phyloP scores from a whole-genome alignment of 2,113 vertebrate species.

The Piaya cayana region DNA sequence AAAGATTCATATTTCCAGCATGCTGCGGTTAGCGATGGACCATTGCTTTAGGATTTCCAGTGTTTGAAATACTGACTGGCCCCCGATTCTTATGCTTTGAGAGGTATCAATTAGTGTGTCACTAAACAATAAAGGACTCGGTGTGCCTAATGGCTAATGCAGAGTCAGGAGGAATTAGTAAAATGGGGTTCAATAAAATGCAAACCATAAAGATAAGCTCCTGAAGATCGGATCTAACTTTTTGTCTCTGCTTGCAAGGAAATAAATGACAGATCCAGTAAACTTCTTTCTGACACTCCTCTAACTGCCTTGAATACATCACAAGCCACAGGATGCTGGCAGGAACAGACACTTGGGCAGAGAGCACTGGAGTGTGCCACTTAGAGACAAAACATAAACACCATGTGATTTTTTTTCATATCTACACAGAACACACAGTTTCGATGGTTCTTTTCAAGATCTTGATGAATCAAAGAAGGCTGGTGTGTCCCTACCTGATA shows the following conservation, averaged over 20 bases:
- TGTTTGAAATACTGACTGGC: background rate
- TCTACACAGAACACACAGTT: background rate
- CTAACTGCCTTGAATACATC: background rate
- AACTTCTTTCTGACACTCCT: background rate
- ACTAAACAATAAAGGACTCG: conserved; percentile 62
- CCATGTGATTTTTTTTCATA: background rate
- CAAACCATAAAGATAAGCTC: conserved; percentile 78
- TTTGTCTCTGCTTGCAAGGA: conserved; percentile 37
- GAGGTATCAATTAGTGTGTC: conserved; percentile 62
- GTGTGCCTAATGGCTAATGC: conserved; percentile 67
- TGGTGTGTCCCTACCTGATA: background rate
- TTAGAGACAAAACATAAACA: background rate
- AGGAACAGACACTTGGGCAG: background rate
- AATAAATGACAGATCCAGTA: conserved; percentile 15
- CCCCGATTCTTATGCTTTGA: background rate
- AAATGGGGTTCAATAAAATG: conserved; percentile 70
- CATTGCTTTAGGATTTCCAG: conserved; percentile 14
- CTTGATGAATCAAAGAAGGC: background rate
- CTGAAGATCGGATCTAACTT: conserved; percentile 64
- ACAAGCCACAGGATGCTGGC: no score
- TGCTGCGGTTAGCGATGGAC: background rate
- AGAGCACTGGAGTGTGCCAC: background rate
- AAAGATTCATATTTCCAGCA: background rate
- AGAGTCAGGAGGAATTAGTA: conserved; percentile 71
- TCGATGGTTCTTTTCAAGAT: background rate